Conservation (phyloP, 2,113 vertebrate genomes). For the Ictalurus furcatus region DNA sequence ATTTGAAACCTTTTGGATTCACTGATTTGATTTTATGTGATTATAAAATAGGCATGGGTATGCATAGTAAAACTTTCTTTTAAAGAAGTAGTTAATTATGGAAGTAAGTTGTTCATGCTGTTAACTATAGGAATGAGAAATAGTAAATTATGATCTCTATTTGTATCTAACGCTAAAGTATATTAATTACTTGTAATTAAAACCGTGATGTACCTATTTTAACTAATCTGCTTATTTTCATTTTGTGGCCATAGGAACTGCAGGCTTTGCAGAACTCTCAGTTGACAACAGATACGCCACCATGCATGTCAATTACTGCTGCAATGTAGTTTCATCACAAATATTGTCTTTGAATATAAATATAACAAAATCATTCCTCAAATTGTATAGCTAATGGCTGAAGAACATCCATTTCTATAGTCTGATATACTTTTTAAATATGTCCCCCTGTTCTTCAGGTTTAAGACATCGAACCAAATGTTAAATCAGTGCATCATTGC, state of each 20-base stretch:
- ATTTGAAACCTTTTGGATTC: background rate
- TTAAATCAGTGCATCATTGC: background rate
- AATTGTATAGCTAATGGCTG: background rate
- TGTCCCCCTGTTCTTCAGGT: background rate
- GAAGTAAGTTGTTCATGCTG: background rate
- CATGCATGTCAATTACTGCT: background rate
- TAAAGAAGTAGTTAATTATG: background rate
- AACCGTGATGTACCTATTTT: background rate
- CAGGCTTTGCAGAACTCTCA: background rate
- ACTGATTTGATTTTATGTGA: background rate
- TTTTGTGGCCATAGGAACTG: background rate
- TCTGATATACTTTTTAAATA: background rate
- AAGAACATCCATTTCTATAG: background rate
- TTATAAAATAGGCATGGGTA: background rate
- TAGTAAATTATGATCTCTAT: background rate
- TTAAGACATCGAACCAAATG: background rate
- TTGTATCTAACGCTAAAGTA: background rate
- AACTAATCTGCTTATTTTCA: background rate
- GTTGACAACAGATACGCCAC: background rate
- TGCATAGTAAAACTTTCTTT: background rate
- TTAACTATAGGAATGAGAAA: background rate
- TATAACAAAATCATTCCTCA: background rate
- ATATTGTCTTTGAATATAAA: background rate
- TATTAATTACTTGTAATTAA: background rate
- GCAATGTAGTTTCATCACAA: background rate